Base-by-base conservation (phyloP, 2,888 invertebrate species). In the Germaria angustata region DNA sequence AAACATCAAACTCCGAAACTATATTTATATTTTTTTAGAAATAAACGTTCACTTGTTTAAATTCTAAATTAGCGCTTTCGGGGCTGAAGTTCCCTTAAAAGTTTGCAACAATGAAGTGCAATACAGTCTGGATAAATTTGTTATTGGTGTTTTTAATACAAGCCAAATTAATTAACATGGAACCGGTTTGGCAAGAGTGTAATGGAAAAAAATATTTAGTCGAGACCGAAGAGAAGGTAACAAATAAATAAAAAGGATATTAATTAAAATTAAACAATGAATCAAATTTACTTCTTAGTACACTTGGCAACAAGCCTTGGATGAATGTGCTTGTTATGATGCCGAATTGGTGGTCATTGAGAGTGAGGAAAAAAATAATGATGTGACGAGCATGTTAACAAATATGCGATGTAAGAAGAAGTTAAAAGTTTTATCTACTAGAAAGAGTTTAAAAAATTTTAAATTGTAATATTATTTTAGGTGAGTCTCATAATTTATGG, bases 231-330 rank as follows among this genome's bases (percentile, higher is more conserved):
- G 44, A 75, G 55, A 75, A 36, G 53, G 73, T 75, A 65, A n/a
- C 41, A 13, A 1, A 11, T 0, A 32, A n/a, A n/a, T n/a, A n/a
- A n/a, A n/a, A n/a, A n/a, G n/a, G 17, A n/a, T n/a, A n/a, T n/a
- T n/a, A n/a, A 5, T 28, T 5, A 3, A 28, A 28, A 5, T 28
- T 5, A 6, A 28, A 6, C 3, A 3, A 11, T 2, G n/a, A 0
- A 2, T 13, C 0, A n/a, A n/a, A 2, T 17, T n/a, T n/a, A n/a
- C 17, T 15, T 46, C 61, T 13, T 22, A 80, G 80, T 80, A 65
- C n/a, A 69, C 75, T 28, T 80, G 75, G 80, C 55, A 53, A 22
- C n/a, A 75, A 9, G 80, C 80, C 17, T 68, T 61, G 68, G 53
- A 69, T 57, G 75, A 75, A 41, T 80, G 80, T 44, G 75, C 75